Base-by-base conservation (phyloP, 2,888 invertebrate genomes). In the Hermaeophaga mercurialis region DNA sequence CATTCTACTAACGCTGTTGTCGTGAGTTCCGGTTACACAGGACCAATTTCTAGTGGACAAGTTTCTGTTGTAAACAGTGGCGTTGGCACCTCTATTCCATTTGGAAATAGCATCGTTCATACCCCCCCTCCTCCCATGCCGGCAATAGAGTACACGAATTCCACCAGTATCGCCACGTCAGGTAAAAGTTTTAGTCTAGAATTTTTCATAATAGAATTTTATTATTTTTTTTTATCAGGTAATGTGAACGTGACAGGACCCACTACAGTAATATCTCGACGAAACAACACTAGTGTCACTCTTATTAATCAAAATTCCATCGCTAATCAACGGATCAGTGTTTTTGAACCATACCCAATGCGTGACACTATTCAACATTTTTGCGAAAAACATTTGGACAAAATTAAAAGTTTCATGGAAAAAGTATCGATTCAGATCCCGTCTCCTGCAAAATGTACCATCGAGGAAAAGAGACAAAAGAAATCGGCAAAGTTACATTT, bases 311-410 rank as follows among this genome's bases (percentile, higher is more conserved):
- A 76, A 61, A 71, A 70, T 36, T 66, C 70, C 1, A 67, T 74
- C 8, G 74, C 74, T 7, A 73, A 74, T 56, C 78, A 78, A 77
- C 81, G 91, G 58, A 91, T 91, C 77, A 90, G 90, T 72, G 91
- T 91, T 47, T 92, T 92, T 77, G 92, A 93, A 77, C 92, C 93
- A 2, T 92, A 90, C 70, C 91, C 91, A n/a, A 91, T 92, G 91
- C 77, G 91, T 17, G 92, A 93, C 74, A 91, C 92, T 0, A 93
- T 96, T 33, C 94, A 94, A 72, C 94, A 96, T 77, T 96, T 96
- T 78, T 96, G 96, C 78, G 95, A 95, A 77, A 96, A 96, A 76
- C 94, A 96, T 74, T 79, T 94, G 63, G 89, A 90, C 65, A 95
- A 94, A 75, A 96, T 96, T 54, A 91, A 93, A 75, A 83, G 86